phyloP scores from a whole-genome alignment of 2,888 invertebrate species.

The Euphydryas editha region DNA sequence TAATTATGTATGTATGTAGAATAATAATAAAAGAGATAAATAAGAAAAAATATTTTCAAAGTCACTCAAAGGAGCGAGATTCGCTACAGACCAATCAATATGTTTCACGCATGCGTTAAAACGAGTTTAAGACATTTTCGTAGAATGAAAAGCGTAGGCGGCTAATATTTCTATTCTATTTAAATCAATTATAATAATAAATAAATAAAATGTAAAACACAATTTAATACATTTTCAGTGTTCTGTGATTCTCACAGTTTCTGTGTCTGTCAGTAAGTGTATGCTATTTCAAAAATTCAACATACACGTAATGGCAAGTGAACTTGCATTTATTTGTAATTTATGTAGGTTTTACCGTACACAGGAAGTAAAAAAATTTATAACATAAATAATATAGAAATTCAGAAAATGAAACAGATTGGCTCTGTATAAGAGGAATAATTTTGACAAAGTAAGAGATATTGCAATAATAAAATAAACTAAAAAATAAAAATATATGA shows the following conservation, averaged over 20 bases:
- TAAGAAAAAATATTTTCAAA: slow-evolving; percentile 26
- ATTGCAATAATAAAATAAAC: too few relatives aligned
- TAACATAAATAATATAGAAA: too few relatives aligned
- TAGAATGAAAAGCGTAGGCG: slow-evolving; percentile 51
- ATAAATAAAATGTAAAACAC: not conserved
- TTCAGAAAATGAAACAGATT: too few relatives aligned
- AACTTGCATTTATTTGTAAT: too few relatives aligned
- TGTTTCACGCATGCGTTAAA: slow-evolving; percentile 77
- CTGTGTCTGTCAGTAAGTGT: not conserved
- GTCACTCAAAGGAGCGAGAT: slow-evolving; percentile 43
- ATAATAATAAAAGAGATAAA: slow-evolving; percentile 18
- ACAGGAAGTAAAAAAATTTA: too few relatives aligned
- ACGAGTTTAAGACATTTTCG: slow-evolving; percentile 46
- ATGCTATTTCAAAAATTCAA: not conserved
- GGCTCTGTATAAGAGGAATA: too few relatives aligned
- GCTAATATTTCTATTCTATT: slow-evolving; percentile 43
- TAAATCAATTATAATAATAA: slow-evolving; percentile 26
- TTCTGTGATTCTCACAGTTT: too few relatives aligned
- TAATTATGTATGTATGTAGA: slow-evolving; percentile 5
- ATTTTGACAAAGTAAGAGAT: too few relatives aligned
- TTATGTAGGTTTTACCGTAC: too few relatives aligned
- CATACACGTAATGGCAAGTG: not conserved
- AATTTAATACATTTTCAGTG: not conserved
- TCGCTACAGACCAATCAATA: slow-evolving; percentile 74
- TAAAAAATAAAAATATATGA: too few relatives aligned